Conservation (phyloP, 92 coral and sea anemone species). For the Pocillopora grandis region DNA sequence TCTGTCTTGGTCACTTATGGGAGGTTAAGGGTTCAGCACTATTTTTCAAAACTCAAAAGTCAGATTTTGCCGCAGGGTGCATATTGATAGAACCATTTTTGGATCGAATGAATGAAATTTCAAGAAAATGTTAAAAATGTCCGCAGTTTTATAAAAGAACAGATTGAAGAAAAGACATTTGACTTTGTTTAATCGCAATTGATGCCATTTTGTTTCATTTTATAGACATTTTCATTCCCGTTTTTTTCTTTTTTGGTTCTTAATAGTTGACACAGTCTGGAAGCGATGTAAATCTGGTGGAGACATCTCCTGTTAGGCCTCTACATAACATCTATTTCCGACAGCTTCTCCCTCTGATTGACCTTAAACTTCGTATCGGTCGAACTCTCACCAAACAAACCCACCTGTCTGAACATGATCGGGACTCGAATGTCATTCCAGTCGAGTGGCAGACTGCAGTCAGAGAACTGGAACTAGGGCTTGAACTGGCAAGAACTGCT, state of each 20-base stretch:
- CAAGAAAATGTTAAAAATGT: too few species aligned
- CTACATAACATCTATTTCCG: constrained; percentile 68
- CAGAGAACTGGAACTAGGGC: constrained; percentile 71
- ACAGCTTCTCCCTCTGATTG: constrained; percentile 66
- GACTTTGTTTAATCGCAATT: too few species aligned
- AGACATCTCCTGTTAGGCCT: constrained; percentile 62
- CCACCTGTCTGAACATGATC: constrained; percentile 18
- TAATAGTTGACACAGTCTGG: constrained; percentile 79
- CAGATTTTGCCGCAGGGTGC: too few species aligned
- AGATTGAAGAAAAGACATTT: too few species aligned
- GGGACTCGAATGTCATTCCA: constrained; percentile 42
- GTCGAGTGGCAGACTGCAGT: constrained; percentile 55
- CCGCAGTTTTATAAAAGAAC: too few species aligned
- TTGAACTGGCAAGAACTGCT: constrained; percentile 58
- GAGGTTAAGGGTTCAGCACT: too few species aligned
- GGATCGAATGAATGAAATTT: too few species aligned
- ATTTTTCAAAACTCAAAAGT: too few species aligned
- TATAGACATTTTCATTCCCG: background rate
- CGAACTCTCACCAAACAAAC: constrained; percentile 41
- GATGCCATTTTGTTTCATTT: too few species aligned
- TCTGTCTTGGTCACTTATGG: too few species aligned
- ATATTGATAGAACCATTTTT: too few species aligned
- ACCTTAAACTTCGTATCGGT: constrained; percentile 84
- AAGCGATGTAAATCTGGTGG: constrained; percentile 56
- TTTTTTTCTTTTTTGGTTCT: background rate